These are phyloP conservation scores for Physocephala rufipes DNA, from an alignment of 2,888 invertebrate species.

Conservation along the genomic window DNA sequence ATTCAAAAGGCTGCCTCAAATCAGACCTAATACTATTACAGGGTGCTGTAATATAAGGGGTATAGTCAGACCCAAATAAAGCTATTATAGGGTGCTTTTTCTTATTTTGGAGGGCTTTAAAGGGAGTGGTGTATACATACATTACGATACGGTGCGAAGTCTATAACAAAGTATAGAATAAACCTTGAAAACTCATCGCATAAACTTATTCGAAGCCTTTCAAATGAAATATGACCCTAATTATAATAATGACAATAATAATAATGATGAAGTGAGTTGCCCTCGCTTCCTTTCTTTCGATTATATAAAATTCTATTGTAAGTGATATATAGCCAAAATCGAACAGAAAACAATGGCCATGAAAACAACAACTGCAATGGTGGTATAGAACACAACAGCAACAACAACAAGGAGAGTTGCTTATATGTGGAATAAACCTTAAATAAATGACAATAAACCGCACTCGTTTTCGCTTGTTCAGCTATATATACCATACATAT, in stretches of 20 bases:
- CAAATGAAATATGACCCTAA: constrained; percentile 47
- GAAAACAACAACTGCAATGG: constrained; percentile 1
- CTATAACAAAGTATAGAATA: too few species aligned
- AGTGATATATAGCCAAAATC: constrained; percentile 27
- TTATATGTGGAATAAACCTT: background rate
- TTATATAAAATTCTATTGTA: constrained; percentile 2
- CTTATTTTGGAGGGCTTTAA: too few species aligned
- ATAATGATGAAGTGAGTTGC: background rate
- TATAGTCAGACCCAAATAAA: too few species aligned
- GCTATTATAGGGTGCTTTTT: too few species aligned
- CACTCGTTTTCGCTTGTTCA: constrained; percentile 27
- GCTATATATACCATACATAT: too few species aligned
- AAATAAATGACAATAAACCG: constrained; percentile 21
- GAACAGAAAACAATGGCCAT: constrained; percentile 11
- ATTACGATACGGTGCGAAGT: too few species aligned
- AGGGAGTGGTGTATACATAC: too few species aligned
- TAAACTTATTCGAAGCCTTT: constrained; percentile 40
- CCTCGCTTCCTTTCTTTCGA: background rate
- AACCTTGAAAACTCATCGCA: background rate
- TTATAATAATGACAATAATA: constrained; percentile 20
- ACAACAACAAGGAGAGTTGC: background rate
- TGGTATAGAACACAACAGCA: background rate
- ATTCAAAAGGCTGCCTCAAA: too few species aligned
- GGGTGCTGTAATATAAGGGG: too few species aligned
- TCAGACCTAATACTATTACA: too few species aligned